phyloP scores from a whole-genome alignment of 2,113 vertebrate genomes.

The Pachyramphus minor region DNA sequence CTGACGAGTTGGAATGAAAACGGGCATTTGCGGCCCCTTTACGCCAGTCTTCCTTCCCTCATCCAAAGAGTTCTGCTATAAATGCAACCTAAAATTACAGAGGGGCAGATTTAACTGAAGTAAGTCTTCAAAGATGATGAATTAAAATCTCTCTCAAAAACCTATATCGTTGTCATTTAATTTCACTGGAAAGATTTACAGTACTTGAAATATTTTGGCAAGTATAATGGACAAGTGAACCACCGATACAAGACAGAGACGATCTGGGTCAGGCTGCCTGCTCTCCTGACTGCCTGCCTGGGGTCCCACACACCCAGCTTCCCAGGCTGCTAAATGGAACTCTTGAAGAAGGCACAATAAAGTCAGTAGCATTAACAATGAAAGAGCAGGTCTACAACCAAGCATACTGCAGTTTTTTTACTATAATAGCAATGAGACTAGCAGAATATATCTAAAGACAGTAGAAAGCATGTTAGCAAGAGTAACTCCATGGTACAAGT shows the following conservation, averaged over 20 bases:
- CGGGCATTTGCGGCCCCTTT: neutral
- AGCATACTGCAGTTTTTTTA: neutral
- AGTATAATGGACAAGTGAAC: neutral
- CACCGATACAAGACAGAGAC: fast-evolving
- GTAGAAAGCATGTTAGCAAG: neutral
- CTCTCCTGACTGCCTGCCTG: neutral
- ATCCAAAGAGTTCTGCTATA: neutral
- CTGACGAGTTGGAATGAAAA: neutral
- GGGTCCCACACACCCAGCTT: neutral
- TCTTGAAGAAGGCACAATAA: neutral
- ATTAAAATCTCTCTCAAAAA: neutral
- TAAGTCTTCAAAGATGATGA: neutral
- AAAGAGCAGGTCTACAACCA: neutral
- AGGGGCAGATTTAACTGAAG: neutral
- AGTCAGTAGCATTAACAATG: neutral
- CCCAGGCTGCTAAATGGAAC: neutral
- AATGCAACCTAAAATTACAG: neutral
- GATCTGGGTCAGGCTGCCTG: neutral
- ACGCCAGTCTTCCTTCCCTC: neutral
- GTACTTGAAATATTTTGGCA: neutral
- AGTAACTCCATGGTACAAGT: neutral
- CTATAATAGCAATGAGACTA: neutral
- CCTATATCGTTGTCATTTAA: neutral
- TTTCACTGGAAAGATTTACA: neutral
- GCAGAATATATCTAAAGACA: neutral